Evolutionary conservation across 37 sponge, comb jelly and placozoan species (phyloP).

Genomic region (Amphimedon queenslandica): DNA sequence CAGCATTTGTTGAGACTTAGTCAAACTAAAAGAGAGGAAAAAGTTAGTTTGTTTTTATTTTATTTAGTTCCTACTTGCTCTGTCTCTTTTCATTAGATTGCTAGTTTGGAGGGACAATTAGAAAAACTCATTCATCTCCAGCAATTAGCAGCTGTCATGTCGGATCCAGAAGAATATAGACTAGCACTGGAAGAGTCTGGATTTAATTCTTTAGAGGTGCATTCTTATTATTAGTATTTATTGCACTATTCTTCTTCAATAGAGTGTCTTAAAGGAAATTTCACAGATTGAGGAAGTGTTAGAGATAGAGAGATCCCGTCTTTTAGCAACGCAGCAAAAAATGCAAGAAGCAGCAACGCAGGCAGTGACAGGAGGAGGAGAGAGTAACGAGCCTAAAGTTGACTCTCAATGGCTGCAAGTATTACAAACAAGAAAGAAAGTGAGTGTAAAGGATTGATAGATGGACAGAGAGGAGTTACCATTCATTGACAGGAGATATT

Average conservation of each 20-base stretch:
- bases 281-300: not conserved
- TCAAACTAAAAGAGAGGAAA: constrained; percentile 69
- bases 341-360: not conserved
- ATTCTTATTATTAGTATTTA: not conserved
- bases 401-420: constrained; percentile 59
- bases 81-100: constrained; percentile 15
- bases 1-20: constrained; percentile 68
- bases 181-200: constrained; percentile 48
- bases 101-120: constrained; percentile 7
- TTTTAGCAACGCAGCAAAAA: not conserved
- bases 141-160: constrained; percentile 13
- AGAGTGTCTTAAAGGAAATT: constrained; percentile 4
- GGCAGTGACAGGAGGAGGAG: constrained; percentile 11
- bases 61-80: not conserved
- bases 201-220: constrained; percentile 34
- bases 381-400: not conserved
- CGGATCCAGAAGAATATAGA: constrained; percentile 53
- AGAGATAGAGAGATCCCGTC: constrained; percentile 3
- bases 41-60: constrained; percentile 22
- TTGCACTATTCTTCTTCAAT: not conserved
- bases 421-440: constrained; percentile 51
- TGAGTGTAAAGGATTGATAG: not conserved
- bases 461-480: not conserved
- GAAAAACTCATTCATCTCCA: constrained; percentile 41
- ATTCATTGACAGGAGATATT: constrained; percentile 56